Evolutionary conservation across 2,888 invertebrate genomes (phyloP).

Genomic region (Exocentrus adspersus): DNA sequence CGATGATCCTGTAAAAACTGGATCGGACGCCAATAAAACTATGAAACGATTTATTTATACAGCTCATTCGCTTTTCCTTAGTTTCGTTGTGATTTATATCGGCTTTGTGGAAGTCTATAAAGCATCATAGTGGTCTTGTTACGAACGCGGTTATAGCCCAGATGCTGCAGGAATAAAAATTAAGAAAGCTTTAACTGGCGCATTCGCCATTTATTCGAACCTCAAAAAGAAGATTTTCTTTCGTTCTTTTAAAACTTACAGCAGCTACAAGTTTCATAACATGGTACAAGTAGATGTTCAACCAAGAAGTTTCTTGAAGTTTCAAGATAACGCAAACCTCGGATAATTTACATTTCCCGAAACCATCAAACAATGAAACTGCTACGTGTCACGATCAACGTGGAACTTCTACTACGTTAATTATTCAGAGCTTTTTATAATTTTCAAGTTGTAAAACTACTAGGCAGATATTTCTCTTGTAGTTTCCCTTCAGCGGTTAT

Average conservation of each 20-base stretch:
- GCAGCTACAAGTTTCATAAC: no score
- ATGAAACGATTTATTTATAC: slow-evolving; percentile 15
- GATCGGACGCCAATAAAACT: slow-evolving; percentile 6
- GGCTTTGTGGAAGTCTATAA: slow-evolving; percentile 10
- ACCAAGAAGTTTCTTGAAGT: no score
- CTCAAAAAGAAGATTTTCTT: neutral
- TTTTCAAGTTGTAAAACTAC: neutral
- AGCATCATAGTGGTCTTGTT: neutral
- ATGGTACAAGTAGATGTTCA: no score
- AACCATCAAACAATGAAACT: neutral
- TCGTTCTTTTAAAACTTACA: neutral
- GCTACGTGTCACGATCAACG: neutral
- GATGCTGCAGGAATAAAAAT: no score
- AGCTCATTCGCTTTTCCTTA: slow-evolving; percentile 5
- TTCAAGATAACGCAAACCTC: no score
- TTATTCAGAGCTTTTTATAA: neutral
- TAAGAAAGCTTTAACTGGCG: no score
- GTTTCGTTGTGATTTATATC: slow-evolving; percentile 9
- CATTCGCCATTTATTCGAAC: no score
- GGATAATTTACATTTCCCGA: neutral
- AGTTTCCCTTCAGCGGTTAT: neutral
- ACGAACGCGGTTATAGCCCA: neutral
- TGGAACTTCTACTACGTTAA: neutral
- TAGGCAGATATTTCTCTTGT: neutral
- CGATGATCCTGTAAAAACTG: neutral